A percentile compares a stretch with the other conserved stretches of the same genome.
phyloP scores from a whole-genome alignment of 2,888 invertebrate species.

The Drosophila kanekoi region DNA sequence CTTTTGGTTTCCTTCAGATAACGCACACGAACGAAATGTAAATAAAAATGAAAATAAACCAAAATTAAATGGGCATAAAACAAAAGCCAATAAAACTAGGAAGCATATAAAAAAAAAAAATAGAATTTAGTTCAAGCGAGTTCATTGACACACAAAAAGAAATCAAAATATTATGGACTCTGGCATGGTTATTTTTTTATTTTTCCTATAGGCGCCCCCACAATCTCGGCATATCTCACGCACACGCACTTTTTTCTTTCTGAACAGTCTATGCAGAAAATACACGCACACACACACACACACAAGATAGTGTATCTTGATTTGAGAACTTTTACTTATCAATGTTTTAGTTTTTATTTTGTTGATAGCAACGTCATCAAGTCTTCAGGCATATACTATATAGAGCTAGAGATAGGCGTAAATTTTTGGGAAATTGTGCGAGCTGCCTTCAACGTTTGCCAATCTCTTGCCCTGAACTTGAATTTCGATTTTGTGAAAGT shows the following conservation, averaged over 20 bases:
- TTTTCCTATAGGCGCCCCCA: conserved; percentile 35
- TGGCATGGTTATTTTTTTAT: background rate
- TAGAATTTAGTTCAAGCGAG: conserved; percentile 77
- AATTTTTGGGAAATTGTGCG: conserved; percentile 16
- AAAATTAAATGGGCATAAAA: conserved; percentile 49
- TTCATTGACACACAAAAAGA: conserved; percentile 82
- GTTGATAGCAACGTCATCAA: conserved; percentile 46
- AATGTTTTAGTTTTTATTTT: background rate
- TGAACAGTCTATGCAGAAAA: conserved; percentile 19
- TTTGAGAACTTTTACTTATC: conserved; percentile 39
- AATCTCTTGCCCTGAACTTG: conserved; percentile 68
- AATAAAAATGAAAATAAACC: conserved; percentile 26
- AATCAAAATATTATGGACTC: conserved; percentile 69
- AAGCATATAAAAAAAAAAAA: conserved; percentile 50
- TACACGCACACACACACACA: background rate
- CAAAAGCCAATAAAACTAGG: conserved; percentile 55
- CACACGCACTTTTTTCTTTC: conserved; percentile 30
- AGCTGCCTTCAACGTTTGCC: conserved; percentile 19
- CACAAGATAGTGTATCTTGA: too few species aligned
- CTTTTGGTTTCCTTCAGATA: conserved; percentile 50
- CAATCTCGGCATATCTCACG: conserved; percentile 26
- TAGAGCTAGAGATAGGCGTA: conserved; percentile 3
- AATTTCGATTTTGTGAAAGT: conserved; percentile 68
- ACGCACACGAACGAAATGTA: conserved; percentile 46
- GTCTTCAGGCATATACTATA: conserved; percentile 5